These are phyloP conservation scores for Psittacula echo DNA, from an alignment of 2,797 vertebrate species.

Conservation along the genomic window DNA sequence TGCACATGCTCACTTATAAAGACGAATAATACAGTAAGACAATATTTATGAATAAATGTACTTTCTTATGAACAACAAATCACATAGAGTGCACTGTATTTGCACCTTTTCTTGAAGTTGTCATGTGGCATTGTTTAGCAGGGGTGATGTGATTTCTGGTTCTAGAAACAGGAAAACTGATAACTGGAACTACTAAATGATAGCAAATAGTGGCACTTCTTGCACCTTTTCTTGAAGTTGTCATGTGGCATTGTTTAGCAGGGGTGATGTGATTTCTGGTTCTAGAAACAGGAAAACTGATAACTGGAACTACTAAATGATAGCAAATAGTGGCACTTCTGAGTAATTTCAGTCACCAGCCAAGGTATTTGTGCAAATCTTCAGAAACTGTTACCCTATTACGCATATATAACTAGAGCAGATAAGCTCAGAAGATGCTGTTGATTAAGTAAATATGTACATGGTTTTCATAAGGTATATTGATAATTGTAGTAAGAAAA, in stretches of 20 bases:
- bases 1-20: background rate
- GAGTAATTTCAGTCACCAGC: background rate
- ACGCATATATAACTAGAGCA: background rate
- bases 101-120: background rate
- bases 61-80: background rate
- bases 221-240: background rate
- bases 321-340: background rate
- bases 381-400: background rate
- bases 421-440: background rate
- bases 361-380: background rate
- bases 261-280: background rate
- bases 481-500: background rate
- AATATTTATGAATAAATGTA: background rate
- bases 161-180: no score
- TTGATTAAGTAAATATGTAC: background rate
- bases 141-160: background rate
- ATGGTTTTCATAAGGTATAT: background rate
- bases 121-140: background rate
- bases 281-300: background rate
- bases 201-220: background rate
- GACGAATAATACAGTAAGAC: accelerated
- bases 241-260: background rate
- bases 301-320: background rate
- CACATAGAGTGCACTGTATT: background rate
- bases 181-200: no score